Base-by-base conservation (phyloP, 2,888 invertebrate species). In the Laothoe populi region DNA sequence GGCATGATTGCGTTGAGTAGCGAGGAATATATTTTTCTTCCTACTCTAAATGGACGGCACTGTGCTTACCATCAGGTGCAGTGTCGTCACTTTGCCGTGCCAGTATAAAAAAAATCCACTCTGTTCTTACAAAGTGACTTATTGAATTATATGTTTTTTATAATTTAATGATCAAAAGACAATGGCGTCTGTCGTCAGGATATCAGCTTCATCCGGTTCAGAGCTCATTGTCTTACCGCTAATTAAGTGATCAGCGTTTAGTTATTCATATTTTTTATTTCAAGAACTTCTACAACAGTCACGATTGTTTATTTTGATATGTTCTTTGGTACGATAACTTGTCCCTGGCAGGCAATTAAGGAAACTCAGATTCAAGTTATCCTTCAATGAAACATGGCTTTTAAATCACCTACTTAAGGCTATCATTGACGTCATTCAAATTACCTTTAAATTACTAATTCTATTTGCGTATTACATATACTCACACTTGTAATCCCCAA, bases 161-260 rank as follows among this genome's bases (percentile, higher is more conserved):
- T 35, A 35, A 4, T 35, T 53, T 35, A n/a, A 8, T 53, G 35
- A 7, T 19, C 49, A 53, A n/a, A 26, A 35, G 53, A 53, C 31
- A 35, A 31, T 35, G 53, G 19, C 16, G 53, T 35, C 31, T 35
- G 53, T 31, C 31, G 19, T 19, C 3, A 19, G 53, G 31, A 53
- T 11, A 53, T 35, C 19, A 31, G 31, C 46, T 19, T 19, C 19
- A 19, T 53, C 53, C 35, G 35, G 31, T 35, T 19, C 11, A 11
- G 35, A 26, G 19, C 16, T 53, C 16, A 53, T 53, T 53, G 53
- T 53, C 19, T 53, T 10, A 53, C 10, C 38, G n/a, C 11, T 53
- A 16, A 53, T 53, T 53, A 53, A 26, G 11, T 16, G 31, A 53
- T 53, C 19, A 4, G 53, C 1, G 11, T 35, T 21, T 19, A 21